These are phyloP conservation scores for Botrylloides violaceus DNA, from an alignment of 23 tunicate species.

Conservation along the genomic window DNA sequence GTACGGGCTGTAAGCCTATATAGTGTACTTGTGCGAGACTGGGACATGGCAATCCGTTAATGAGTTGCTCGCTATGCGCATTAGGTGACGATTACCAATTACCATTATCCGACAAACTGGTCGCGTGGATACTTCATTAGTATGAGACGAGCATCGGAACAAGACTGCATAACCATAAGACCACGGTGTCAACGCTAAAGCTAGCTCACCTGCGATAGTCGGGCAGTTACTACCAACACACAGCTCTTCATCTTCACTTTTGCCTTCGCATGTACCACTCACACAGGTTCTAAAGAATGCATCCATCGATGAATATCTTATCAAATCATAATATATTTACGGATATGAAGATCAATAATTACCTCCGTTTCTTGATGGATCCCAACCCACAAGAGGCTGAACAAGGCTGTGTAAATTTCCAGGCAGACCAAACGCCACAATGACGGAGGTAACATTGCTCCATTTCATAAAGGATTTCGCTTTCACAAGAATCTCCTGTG, in stretches of 20 bases:
- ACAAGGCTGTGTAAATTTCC: conserved; percentile 5
- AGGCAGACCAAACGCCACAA: conserved; percentile 13
- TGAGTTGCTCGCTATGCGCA: too few relatives aligned
- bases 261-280: conserved; percentile 4
- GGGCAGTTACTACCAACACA: conserved; percentile 15
- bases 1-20: too few relatives aligned
- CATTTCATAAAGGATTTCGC: background rate
- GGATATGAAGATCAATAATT: background rate
- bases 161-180: too few relatives aligned
- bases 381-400: conserved; percentile 15
- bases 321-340: background rate
- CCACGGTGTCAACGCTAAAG: too few relatives aligned
- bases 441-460: background rate
- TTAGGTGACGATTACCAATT: too few relatives aligned
- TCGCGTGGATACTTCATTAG: too few relatives aligned
- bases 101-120: too few relatives aligned
- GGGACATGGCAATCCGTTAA: too few relatives aligned
- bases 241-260: conserved; percentile 6
- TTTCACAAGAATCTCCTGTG: background rate
- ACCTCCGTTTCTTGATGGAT: background rate
- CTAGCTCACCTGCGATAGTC: background rate
- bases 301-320: background rate
- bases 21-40: too few relatives aligned
- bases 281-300: conserved; percentile 5
- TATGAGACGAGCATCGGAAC: too few relatives aligned